phyloP scores from a whole-genome alignment of 2,113 vertebrate genomes.

The Odocoileus hemionus region DNA sequence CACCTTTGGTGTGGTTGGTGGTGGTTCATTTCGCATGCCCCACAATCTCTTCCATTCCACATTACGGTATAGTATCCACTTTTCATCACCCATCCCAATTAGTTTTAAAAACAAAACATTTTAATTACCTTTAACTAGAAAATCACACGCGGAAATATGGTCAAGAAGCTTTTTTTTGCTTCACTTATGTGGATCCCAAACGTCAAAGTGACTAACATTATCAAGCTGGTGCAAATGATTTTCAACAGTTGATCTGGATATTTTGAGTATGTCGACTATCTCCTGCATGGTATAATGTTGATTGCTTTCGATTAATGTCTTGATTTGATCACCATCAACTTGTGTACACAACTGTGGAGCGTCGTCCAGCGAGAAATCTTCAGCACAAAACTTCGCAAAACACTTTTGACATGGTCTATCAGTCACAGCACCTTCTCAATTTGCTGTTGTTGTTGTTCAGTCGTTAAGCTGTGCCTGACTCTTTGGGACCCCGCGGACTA shows the following conservation, averaged over 20 bases:
- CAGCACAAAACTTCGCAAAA: not conserved
- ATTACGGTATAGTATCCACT: not conserved
- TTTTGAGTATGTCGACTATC: not conserved
- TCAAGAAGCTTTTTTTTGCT: not conserved
- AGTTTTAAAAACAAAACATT: not conserved
- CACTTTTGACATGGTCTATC: not conserved
- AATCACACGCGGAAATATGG: not conserved
- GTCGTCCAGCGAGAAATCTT: not conserved
- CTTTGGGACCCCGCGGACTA: not conserved
- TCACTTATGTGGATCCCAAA: not conserved
- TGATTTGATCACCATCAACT: not conserved
- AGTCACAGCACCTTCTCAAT: not conserved
- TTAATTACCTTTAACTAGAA: not conserved
- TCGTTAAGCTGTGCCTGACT: not conserved
- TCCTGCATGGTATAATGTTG: not conserved
- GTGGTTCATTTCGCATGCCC: not conserved
- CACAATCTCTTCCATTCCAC: not conserved
- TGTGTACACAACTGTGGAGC: not conserved
- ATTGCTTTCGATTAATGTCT: not conserved
- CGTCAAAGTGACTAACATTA: not conserved
- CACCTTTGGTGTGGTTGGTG: not conserved
- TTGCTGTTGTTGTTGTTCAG: not conserved
- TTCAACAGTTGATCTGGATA: not conserved
- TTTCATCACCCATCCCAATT: not conserved
- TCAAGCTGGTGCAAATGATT: not conserved